Conservation (phyloP, 2,888 invertebrate species). For the Odontocolon sp. region DNA sequence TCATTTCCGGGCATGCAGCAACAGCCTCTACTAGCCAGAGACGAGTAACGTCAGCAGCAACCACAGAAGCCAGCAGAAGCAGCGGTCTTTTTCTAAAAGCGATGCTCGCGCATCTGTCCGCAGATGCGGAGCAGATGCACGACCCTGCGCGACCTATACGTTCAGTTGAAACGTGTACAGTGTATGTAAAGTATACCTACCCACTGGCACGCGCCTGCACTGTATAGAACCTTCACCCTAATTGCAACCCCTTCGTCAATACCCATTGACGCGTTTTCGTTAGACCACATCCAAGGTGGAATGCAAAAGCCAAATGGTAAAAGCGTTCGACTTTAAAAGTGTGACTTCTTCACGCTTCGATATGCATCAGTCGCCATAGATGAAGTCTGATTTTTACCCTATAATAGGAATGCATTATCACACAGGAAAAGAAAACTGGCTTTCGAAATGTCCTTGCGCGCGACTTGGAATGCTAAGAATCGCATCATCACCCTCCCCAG, state of each 20-base stretch:
- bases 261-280: conserved; percentile 66
- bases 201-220: conserved; percentile 49
- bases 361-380: neutral
- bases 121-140: conserved; percentile 78
- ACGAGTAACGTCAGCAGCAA: conserved; percentile 44
- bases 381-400: neutral
- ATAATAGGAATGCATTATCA: neutral
- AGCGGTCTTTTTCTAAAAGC: conserved; percentile 57
- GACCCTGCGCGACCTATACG: conserved; percentile 52
- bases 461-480: neutral
- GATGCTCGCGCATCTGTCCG: conserved; percentile 73
- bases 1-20: conserved; percentile 76
- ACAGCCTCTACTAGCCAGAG: conserved; percentile 44
- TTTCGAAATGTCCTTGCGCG: conserved; percentile 21
- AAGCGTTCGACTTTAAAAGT: neutral
- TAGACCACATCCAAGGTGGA: conserved; percentile 26
- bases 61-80: conserved; percentile 42
- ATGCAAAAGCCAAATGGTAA: neutral
- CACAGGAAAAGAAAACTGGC: conserved; percentile 38
- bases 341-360: neutral
- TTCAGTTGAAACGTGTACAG: conserved; percentile 27
- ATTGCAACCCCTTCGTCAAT: conserved; percentile 71
- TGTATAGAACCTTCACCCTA: conserved; percentile 60
- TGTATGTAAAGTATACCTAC: conserved; percentile 51
- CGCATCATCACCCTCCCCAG: conserved; percentile 7